These are phyloP conservation scores for Hermaeophaga mercurialis DNA, from an alignment of 2,888 invertebrate genomes.

Conservation along the genomic window DNA sequence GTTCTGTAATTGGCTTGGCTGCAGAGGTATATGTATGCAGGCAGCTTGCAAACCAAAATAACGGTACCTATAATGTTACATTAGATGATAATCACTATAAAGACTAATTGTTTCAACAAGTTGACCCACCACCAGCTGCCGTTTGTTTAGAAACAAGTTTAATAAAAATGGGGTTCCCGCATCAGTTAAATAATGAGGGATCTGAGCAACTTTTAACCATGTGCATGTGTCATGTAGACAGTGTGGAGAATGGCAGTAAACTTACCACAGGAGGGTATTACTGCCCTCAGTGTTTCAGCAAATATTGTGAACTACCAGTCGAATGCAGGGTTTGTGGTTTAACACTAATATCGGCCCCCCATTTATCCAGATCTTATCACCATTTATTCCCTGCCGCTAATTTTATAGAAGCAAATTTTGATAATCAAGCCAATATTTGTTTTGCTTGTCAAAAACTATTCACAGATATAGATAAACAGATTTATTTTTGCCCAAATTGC, in stretches of 20 bases:
- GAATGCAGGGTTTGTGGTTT: constrained; percentile 96
- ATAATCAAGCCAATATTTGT: constrained; percentile 67
- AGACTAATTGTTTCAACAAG: constrained; percentile 68
- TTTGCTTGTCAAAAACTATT: constrained; percentile 78
- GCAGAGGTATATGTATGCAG: constrained; percentile 94
- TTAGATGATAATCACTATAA: constrained; percentile 80
- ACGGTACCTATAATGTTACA: constrained; percentile 86
- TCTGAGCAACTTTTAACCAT: constrained; percentile 74
- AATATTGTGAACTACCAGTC: constrained; percentile 97
- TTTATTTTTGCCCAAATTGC: constrained; percentile 84
- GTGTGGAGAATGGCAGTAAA: constrained; percentile 69
- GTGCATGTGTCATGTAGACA: constrained; percentile 93
- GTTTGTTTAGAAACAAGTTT: constrained; percentile 74
- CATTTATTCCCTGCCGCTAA: constrained; percentile 93
- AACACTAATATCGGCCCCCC: constrained; percentile 96
- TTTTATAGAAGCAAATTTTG: constrained; percentile 74
- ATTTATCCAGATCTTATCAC: constrained; percentile 96
- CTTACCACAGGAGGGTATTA: constrained; percentile 79
- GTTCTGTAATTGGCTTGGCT: constrained; percentile 93
- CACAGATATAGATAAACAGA: constrained; percentile 73
- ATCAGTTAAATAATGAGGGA: constrained; percentile 67
- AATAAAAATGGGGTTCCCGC: constrained; percentile 97
- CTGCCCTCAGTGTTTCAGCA: constrained; percentile 95
- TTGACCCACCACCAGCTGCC: constrained; percentile 76
- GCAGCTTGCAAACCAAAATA: constrained; percentile 82